A percentile compares a stretch with the other conserved stretches of the same genome.
These are phyloP conservation scores for Pseudeuparius sepicola DNA, from an alignment of 2,888 invertebrate genomes.

Conservation along the genomic window DNA sequence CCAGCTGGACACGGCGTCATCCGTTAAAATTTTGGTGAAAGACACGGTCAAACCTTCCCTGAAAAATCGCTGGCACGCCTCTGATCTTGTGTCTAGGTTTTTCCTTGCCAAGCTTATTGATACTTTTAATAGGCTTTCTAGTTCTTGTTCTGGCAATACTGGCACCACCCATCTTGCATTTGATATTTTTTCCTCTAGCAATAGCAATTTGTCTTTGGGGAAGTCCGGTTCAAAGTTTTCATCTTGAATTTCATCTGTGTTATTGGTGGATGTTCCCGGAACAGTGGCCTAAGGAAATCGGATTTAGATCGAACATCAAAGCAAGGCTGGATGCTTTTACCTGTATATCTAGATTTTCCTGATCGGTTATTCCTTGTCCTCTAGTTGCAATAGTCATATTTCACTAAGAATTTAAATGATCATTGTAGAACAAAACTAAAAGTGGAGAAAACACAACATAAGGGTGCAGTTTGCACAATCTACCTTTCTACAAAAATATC, in stretches of 20 bases:
- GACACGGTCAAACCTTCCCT: conserved; percentile 88
- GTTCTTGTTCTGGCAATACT: conserved; percentile 90
- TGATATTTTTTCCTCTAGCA: conserved; percentile 92
- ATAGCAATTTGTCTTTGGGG: conserved; percentile 77
- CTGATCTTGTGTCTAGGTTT: conserved; percentile 82
- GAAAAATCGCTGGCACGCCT: conserved; percentile 89
- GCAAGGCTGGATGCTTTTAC: conserved; percentile 25
- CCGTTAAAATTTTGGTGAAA: conserved; percentile 92
- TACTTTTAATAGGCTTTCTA: conserved; percentile 83
- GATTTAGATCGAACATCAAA: background rate
- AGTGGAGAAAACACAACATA: too few relatives aligned
- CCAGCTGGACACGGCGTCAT: conserved; percentile 97
- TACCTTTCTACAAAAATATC: too few relatives aligned
- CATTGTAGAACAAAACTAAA: conserved; percentile 12
- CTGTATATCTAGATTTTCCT: conserved; percentile 46
- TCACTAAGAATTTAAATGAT: conserved; percentile 17
- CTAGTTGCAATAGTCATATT: conserved; percentile 54
- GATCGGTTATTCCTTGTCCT: conserved; percentile 49
- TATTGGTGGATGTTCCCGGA: conserved; percentile 29
- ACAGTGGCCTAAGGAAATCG: conserved; percentile 23
- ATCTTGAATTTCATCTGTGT: conserved; percentile 30
- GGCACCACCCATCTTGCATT: conserved; percentile 96
- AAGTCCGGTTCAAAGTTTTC: conserved; percentile 56
- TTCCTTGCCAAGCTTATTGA: conserved; percentile 78
- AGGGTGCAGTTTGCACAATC: too few relatives aligned